Evolutionary conservation across 2,113 vertebrate genomes (phyloP), one percentile per base, ranked within the genome.

Genomic region (Colinus virginianus): DNA sequence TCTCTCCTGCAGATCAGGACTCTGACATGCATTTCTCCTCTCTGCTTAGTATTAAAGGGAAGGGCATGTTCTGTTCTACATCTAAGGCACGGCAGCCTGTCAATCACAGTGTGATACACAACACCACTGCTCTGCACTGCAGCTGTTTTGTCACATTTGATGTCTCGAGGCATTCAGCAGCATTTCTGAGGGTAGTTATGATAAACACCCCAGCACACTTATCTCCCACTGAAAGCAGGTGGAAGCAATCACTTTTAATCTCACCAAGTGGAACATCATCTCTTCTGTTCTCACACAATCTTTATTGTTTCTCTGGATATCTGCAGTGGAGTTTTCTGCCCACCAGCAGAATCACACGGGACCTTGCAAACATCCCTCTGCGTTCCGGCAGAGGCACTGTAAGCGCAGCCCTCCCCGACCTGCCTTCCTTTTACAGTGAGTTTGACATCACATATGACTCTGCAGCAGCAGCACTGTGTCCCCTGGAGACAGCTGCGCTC

Each of bases 401-500:
- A 72, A 84, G 59, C 26, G 25, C 78, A 87, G 28, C 45, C 26
- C 66, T 48, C 25, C 14, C 34, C 0, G 0, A 74, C 55, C 40
- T 16, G 16, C 62, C 59, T 55, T 82, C 78, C 70, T 59, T 42
- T 42, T 75, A 53, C 62, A 32, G 49, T 15, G 53, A 92, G 63
- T 70, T 1, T 67, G 87, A 68, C 71, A 61, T 3, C 1, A 3
- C 42, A 2, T 4, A 51, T 0, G 0, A n/a, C 56, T 51, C 67
- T 2, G 0, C 14, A 14, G 49, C 14, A 14, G 49, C 18, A 67
- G 63, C 59, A 74, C 78, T 69, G 63, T 21, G 63, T 62, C 43
- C 90, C 71, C 87, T 43, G 0, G 2, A 77, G 89, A 93, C 46
- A 36, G 55, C 45, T 49, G 64, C 64, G 71, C 22, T 34, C 51